Base-by-base conservation (phyloP, 2,888 invertebrate species). In the Fragum whitleyi region DNA sequence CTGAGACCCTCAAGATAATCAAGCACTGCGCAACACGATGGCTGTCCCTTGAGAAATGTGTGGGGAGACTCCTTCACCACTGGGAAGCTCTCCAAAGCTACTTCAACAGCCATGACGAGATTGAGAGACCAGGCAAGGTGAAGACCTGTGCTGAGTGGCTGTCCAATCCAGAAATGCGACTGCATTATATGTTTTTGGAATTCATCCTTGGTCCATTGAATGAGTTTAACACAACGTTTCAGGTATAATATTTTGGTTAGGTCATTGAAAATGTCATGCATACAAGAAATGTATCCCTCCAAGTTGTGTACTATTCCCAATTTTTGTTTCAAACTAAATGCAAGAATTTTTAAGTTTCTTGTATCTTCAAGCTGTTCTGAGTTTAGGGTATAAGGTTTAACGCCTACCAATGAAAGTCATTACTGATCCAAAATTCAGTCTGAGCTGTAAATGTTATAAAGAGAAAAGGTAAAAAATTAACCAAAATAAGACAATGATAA, bases 221-320 rank as follows among this genome's bases (percentile, higher is more conserved):
- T 29, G 74, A 86, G 23, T 86, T 86, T 62, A 82, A 84, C 73
- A 80, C 84, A 11, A 69, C 71, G 6, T 82, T 84, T 29, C 83
- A 83, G 72, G 83, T 72, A 74, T 36, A 16, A 39, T 65, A 21
- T 16, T 14, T 36, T 53, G 6, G 7, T 21, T 11, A 6, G 6
- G 7, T 53, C 19, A 6, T n/a, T 21, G 11, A 53, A 16, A 53
- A 7, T 19, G 11, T n/a, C 19, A 11, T 6, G 7, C 53, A 53
- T 6, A 53, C 53, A 39, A 39, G 14, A 39, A 39, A 39, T 14
- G 6, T 39, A 39, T 11, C 5, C 19, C 53, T 53, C n/a, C 19
- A 7, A 53, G 11, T 53, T 19, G 6, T n/a, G n/a, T n/a, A n/a
- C n/a, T n/a, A n/a, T n/a, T n/a, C n/a, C n/a, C n/a, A n/a, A n/a